Base-by-base conservation (phyloP, 2,113 vertebrate species). In the Burhinus oedicnemus region DNA sequence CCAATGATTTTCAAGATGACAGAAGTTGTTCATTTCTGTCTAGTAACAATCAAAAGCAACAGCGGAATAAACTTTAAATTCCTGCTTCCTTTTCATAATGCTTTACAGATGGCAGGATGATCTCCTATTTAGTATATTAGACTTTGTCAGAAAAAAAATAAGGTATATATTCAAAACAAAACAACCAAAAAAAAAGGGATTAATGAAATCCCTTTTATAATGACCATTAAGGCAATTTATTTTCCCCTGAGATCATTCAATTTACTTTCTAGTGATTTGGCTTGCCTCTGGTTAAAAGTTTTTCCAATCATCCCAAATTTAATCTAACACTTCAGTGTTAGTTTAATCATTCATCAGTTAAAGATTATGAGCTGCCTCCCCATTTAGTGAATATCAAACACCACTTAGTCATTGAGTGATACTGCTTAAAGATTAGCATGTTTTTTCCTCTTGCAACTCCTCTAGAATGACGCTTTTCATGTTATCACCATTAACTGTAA, bases 281-380 rank as follows among this genome's bases (percentile, higher is more conserved):
- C 51, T 97, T 88, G 58, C 42, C 51, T 87, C 32, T n/a, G 32
- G 52, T 89, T 95, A 83, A 83, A 95, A 62, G 77, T 51, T 93
- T 91, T 90, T 74, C 60, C 34, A 94, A 42, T 93, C 45, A 89
- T 36, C 27, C 15, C n/a, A 92, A 86, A 86, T 87, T 92, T 93
- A 89, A 92, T 95, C 74, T 90, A 87, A 86, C 21, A 76, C 11
- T 95, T 97, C 57, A 77, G 70, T 94, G 52, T 92, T 89, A 44
- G 45, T 95, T 97, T 96, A 95, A 92, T 95, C 71, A 93, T 83
- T 96, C 47, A 79, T 83, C 65, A 61, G 77, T 95, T 97, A 95
- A 83, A 82, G 90, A 91, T 76, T 93, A 86, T 77, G 47, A 90
- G 40, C 51, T 95, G 88, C 38, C 61, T 92, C 66, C 29, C 18